Evolutionary conservation across 2,113 vertebrate species (phyloP).

Genomic region (Ptilonorhynchus violaceus): DNA sequence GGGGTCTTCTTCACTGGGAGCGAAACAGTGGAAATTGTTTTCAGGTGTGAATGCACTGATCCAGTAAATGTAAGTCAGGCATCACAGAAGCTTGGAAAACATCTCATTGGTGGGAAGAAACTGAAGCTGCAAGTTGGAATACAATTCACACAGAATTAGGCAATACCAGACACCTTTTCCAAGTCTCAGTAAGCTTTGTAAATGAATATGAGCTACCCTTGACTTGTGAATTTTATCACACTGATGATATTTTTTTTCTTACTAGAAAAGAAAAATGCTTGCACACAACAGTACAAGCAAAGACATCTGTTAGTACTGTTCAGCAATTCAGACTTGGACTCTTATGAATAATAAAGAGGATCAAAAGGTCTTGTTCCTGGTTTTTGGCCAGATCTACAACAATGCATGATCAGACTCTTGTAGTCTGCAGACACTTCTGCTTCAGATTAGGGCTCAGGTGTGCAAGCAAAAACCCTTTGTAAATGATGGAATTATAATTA

Average conservation of each 20-base stretch:
- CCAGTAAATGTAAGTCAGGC: not conserved
- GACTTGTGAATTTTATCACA: not conserved
- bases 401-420: not conserved
- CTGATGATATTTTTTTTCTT: not conserved
- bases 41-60: not conserved
- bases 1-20: not conserved
- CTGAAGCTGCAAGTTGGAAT: not conserved
- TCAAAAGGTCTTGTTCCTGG: not conserved
- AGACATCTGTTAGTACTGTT: not conserved
- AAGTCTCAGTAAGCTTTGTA: not conserved
- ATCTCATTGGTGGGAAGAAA: not conserved
- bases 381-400: not conserved
- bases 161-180: not conserved
- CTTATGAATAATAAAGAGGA: not conserved
- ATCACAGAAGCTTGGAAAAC: not conserved
- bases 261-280: not conserved
- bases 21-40: not conserved
- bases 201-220: not conserved
- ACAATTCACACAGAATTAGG: not conserved
- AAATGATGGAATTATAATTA: not conserved
- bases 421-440: not conserved
- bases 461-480: not conserved
- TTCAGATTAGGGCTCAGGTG: not conserved
- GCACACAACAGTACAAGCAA: not conserved
- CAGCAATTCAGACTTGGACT: not conserved